phyloP scores from a whole-genome alignment of 2,797 vertebrate species.

The Peromyscus eremicus region DNA sequence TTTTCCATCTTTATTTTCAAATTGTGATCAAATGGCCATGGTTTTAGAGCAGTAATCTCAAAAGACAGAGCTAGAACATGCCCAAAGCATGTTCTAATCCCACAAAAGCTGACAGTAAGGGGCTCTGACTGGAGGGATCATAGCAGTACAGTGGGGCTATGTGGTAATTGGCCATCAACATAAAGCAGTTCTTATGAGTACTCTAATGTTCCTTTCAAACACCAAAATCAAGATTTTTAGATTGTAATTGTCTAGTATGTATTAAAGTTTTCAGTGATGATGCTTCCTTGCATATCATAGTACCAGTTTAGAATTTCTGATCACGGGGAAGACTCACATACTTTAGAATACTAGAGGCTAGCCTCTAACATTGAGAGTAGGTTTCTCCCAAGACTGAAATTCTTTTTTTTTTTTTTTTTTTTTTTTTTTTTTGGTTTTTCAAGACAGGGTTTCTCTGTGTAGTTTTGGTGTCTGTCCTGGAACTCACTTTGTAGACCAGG shows the following conservation, averaged over 20 bases:
- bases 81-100: background rate
- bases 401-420: too few species aligned
- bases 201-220: background rate
- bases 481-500: too few species aligned
- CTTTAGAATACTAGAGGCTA: background rate
- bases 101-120: background rate
- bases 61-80: background rate
- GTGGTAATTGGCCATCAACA: background rate
- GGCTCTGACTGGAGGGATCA: background rate
- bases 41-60: background rate
- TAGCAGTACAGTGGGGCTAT: background rate
- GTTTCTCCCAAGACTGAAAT: background rate
- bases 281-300: background rate
- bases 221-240: constrained; percentile 24
- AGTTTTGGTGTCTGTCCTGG: too few species aligned
- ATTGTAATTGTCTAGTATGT: background rate
- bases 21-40: constrained; percentile 4
- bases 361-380: background rate
- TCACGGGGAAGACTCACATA: background rate
- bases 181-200: background rate
- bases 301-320: background rate
- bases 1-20: constrained; percentile 21
- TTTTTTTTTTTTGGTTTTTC: too few species aligned
- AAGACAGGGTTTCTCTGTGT: too few species aligned
- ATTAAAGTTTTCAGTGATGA: background rate